Conservation (phyloP, 2,888 invertebrate species). For the Dioctria rufipes region DNA sequence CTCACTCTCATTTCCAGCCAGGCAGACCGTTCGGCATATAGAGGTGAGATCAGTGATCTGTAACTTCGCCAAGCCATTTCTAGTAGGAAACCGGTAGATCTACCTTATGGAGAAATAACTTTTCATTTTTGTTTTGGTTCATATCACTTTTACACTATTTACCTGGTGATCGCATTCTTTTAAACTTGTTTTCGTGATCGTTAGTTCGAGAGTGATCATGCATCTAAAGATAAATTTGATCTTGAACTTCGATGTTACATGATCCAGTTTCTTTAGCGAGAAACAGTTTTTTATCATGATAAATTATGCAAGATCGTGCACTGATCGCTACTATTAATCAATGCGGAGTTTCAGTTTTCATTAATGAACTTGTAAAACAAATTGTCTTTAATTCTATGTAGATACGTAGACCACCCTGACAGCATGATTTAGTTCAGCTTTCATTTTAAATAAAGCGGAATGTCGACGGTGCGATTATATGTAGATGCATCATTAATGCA, state of each 20-base stretch:
- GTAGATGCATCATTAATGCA: neutral
- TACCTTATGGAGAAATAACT: conserved; percentile 23
- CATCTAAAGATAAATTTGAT: neutral
- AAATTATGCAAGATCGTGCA: neutral
- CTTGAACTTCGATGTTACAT: conserved; percentile 37
- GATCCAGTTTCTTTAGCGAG: conserved; percentile 24
- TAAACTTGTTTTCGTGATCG: conserved; percentile 31
- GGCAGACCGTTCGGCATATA: neutral
- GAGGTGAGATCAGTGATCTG: conserved; percentile 16
- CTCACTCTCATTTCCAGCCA: neutral
- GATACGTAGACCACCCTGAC: neutral
- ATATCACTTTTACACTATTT: neutral
- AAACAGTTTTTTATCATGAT: neutral
- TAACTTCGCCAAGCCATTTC: neutral
- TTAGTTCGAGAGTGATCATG: neutral
- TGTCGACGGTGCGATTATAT: neutral
- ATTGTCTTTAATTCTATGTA: neutral
- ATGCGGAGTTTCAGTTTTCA: neutral
- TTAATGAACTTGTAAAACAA: neutral
- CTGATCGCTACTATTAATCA: neutral
- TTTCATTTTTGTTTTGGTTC: conserved; percentile 20
- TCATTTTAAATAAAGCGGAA: neutral
- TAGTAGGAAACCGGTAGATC: conserved; percentile 28
- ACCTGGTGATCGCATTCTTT: conserved; percentile 33
- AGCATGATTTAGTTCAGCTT: conserved; percentile 35